A percentile compares a stretch with the other conserved stretches of the same genome.
These are phyloP conservation scores for Malacosoma neustria DNA, from an alignment of 2,888 invertebrate species.

Conservation along the genomic window DNA sequence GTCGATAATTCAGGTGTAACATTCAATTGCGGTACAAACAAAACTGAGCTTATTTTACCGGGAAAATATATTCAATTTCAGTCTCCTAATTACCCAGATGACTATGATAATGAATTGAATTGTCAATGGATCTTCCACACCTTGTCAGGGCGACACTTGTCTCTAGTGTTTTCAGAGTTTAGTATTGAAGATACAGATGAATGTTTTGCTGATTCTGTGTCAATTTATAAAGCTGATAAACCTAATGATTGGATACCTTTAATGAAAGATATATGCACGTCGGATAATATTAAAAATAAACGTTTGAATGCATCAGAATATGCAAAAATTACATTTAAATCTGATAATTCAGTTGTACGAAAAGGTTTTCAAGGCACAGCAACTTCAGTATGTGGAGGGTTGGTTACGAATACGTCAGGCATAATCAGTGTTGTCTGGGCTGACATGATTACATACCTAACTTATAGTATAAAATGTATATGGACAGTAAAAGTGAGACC, in stretches of 20 bases:
- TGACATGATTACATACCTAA: constrained; percentile 17
- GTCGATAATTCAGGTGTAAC: constrained; percentile 9
- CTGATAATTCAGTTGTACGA: constrained; percentile 75
- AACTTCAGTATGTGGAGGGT: constrained; percentile 81
- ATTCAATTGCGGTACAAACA: constrained; percentile 50
- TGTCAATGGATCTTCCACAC: constrained; percentile 86
- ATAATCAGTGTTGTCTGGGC: constrained; percentile 43
- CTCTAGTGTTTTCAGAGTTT: constrained; percentile 70
- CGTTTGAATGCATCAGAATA: constrained; percentile 54
- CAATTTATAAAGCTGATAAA: constrained; percentile 71
- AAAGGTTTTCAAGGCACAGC: constrained; percentile 81
- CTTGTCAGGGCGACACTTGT: constrained; percentile 74
- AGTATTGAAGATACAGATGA: constrained; percentile 72
- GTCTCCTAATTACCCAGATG: constrained; percentile 86
- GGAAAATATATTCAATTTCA: constrained; percentile 41
- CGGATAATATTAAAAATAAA: constrained; percentile 33
- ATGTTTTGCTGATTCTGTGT: constrained; percentile 78
- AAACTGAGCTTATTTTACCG: constrained; percentile 29
- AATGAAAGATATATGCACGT: constrained; percentile 67
- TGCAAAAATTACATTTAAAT: constrained; percentile 79
- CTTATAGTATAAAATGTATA: constrained; percentile 67
- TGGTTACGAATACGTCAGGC: constrained; percentile 73
- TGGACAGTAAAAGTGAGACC: constrained; percentile 84
- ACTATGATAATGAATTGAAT: constrained; percentile 76
- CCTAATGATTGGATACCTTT: constrained; percentile 71